Percentiles rank a stretch among this genome's conserved stretches.
phyloP scores from a whole-genome alignment of 2,113 vertebrate species.

The Amphiprion ocellaris region DNA sequence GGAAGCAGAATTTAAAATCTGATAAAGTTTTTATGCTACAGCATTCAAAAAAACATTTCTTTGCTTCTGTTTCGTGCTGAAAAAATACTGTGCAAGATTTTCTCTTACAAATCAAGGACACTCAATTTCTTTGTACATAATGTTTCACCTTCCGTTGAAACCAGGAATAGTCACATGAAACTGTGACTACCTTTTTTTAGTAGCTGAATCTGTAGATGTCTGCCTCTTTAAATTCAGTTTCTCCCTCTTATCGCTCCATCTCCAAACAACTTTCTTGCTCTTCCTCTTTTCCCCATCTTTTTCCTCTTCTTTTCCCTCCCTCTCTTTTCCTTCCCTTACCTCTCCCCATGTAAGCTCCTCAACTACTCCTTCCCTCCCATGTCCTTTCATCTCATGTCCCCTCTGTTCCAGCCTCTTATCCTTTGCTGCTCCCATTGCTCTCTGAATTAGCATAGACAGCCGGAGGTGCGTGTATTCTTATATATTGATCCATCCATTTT shows the following conservation, averaged over 20 bases:
- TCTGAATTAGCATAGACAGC: conserved; percentile 64
- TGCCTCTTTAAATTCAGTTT: neutral
- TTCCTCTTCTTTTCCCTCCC: neutral
- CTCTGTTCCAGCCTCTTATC: conserved; percentile 41
- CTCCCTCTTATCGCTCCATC: neutral
- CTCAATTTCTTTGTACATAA: no score
- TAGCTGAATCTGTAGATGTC: neutral
- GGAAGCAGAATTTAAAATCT: no score
- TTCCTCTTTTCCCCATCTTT: no score
- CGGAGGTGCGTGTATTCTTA: conserved; percentile 61
- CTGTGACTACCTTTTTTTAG: no score
- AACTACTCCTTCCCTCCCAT: conserved; percentile 18
- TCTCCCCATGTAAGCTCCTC: conserved; percentile 8
- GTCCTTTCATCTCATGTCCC: conserved; percentile 31
- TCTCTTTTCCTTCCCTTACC: neutral
- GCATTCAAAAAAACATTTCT: no score
- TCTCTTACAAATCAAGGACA: no score
- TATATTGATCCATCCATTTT: conserved; percentile 79
- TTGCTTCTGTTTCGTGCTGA: no score
- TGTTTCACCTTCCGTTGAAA: no score
- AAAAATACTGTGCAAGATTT: no score
- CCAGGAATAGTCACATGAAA: no score
- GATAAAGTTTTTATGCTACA: no score
- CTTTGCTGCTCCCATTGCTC: conserved; percentile 39
- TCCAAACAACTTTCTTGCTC: no score